Conservation (phyloP, 2,888 invertebrate genomes). For the Aphodius granarius region DNA sequence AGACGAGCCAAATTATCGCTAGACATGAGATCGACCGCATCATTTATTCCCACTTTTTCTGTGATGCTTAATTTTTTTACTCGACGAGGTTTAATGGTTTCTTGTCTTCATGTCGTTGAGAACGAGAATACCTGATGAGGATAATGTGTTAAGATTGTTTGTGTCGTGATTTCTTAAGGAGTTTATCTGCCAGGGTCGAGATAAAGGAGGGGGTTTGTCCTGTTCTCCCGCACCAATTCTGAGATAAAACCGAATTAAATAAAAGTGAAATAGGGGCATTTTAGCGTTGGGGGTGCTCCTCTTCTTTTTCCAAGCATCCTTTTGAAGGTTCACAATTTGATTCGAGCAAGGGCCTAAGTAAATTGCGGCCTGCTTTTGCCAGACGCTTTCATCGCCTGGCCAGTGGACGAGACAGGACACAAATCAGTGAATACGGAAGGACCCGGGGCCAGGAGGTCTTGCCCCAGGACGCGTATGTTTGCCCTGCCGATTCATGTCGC, state of each 20-base stretch:
- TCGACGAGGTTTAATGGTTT: background rate
- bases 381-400: conserved; percentile 41
- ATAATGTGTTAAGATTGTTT: background rate
- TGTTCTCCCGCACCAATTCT: background rate
- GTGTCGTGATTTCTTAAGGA: background rate
- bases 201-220: conserved; percentile 10
- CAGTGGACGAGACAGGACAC: conserved; percentile 33
- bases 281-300: conserved; percentile 31
- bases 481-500: conserved; percentile 41
- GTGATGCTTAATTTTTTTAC: background rate
- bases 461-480: conserved; percentile 37
- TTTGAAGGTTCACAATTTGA: conserved; percentile 54
- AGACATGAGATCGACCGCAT: background rate
- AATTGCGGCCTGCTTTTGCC: conserved; percentile 52
- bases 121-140: background rate
- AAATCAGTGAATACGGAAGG: conserved; percentile 30
- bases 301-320: too few species aligned
- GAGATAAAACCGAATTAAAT: conserved; percentile 52
- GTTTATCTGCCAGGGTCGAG: background rate
- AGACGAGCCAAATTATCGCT: background rate
- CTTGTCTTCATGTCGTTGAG: background rate
- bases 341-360: conserved; percentile 51
- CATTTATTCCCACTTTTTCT: background rate
- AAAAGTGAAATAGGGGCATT: conserved; percentile 47
- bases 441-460: conserved; percentile 8